Evolutionary conservation across 1,140 invertebrate genomes (phyloP), one percentile per base, ranked within the genome.

Genomic region (Hyles vespertilio): DNA sequence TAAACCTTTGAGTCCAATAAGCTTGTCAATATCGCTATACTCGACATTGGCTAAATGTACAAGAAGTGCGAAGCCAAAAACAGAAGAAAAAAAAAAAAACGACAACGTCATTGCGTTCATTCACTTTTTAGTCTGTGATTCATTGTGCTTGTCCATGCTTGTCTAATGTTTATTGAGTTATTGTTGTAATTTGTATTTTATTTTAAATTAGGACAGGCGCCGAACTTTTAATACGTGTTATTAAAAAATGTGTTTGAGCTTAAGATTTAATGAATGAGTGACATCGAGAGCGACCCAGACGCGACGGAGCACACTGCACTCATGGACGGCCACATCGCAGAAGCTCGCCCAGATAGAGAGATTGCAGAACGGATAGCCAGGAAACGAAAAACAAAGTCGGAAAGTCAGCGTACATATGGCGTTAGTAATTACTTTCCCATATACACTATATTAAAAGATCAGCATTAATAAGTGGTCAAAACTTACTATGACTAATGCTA

Each of bases 301-400:
- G 90, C 91, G 72, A 92, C 93, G 81, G 94, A 95, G 90, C 92
- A 92, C 69, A 94, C 94, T 81, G 93, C 93, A 89, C 92, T 95
- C 69, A 95, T 95, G 94, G 93, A 94, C 89, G 93, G 91, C 78
- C 93, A 94, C 90, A 94, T 94, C 72, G 92, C 91, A 67, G 92
- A 87, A 79, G 81, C 85, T 54, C 80, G 83, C 56, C 78, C 84
- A 22, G 79, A 79, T 60, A 90, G 91, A 81, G 89, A 82, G 58
- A 70, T 84, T 33, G 81, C 79, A 62, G 86, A 84, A 65, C 76
- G 84, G 56, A 84, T 83, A 67, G 78, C 83, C 36, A 83, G 84
- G 51, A 89, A 87, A 69, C 68, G 81, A 48, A 87, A 87, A 68
- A 77, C 77, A 9, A 87, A 87, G 58, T 63, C 79, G 5, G 84